Conservation (phyloP, 2,888 invertebrate genomes). For the Lasioglossum lativentre region DNA sequence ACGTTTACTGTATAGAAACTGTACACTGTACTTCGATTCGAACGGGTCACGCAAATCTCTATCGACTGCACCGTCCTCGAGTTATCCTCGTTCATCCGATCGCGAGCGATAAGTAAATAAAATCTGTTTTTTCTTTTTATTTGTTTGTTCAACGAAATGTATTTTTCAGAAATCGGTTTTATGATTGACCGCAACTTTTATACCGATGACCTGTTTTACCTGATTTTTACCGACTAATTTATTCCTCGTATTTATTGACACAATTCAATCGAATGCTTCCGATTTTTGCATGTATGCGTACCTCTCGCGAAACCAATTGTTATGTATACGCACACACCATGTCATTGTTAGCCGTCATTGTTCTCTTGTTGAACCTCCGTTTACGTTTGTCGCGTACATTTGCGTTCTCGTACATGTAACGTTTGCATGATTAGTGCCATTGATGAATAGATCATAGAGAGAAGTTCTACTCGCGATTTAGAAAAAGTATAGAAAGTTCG, state of each 20-base stretch:
- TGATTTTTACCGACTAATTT: conserved; percentile 29
- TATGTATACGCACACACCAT: conserved; percentile 44
- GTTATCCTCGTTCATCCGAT: conserved; percentile 38
- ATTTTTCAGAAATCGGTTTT: not conserved
- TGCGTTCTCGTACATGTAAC: conserved; percentile 22
- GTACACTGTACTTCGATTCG: conserved; percentile 29
- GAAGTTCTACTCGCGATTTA: not conserved
- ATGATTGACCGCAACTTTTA: not conserved
- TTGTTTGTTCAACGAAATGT: not conserved
- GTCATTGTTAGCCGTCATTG: conserved; percentile 7
- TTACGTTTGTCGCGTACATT: conserved; percentile 21
- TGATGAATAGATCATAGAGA: conserved; percentile 29
- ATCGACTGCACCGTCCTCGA: conserved; percentile 61
- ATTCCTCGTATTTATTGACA: conserved; percentile 43
- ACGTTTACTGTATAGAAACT: conserved; percentile 36
- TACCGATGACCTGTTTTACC: not conserved
- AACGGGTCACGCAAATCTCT: conserved; percentile 43
- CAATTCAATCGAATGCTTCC: conserved; percentile 31
- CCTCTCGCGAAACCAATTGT: conserved; percentile 29
- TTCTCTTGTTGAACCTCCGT: conserved; percentile 32
- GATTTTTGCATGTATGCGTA: conserved; percentile 11
- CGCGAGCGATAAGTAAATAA: not conserved
- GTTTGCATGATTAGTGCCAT: conserved; percentile 58
- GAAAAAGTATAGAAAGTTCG: conserved; percentile 5
- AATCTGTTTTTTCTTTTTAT: not conserved